Base-by-base conservation (phyloP, 2,888 invertebrate species). In the Latrodectus elegans region DNA sequence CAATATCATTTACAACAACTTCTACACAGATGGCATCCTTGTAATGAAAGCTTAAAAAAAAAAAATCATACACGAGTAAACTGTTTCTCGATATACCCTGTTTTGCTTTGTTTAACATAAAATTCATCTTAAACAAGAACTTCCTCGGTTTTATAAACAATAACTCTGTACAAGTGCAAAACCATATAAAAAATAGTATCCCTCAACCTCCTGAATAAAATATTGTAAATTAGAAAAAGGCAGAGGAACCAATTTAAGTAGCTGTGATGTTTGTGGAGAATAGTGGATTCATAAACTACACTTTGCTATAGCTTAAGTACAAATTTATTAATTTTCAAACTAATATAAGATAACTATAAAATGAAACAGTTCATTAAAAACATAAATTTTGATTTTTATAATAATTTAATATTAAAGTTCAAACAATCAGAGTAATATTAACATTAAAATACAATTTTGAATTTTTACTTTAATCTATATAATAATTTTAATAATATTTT, bases 261-360 rank as follows among this genome's bases (percentile, higher is more conserved):
- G 94, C 93, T 99, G 98, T 12, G 98, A 98, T 78, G 97, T 95
- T 94, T 97, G 97, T 1, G 99, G 99, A 1, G 99, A 97, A 92
- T 99, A 99, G 92, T 99, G 99, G 0, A 99, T 96, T 0, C 98
- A 98, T 91, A 97, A 94, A 17, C 98, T 98, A 49, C 98, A 94
- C 92, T 98, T 98, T 71, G 98, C 98, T 22, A 22, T 1, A 1
- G 22, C 22, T 22, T 22, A 22, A 38, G 1, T 6, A 38, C 38
- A 38, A 38, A 38, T 38, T 38, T 38, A 38, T 38, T 38, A 38
- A 38, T 38, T 38, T 38, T 1, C 3, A 1, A 38, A 38, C 38
- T 38, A 38, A 6, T 6, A 38, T 38, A 38, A 6, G 38, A 38
- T 38, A 38, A 38, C 38, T 38, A 38, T 38, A 38, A 38, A 38